phyloP scores from a whole-genome alignment of 2,888 invertebrate species.

The Malthinus seriepunctatus region DNA sequence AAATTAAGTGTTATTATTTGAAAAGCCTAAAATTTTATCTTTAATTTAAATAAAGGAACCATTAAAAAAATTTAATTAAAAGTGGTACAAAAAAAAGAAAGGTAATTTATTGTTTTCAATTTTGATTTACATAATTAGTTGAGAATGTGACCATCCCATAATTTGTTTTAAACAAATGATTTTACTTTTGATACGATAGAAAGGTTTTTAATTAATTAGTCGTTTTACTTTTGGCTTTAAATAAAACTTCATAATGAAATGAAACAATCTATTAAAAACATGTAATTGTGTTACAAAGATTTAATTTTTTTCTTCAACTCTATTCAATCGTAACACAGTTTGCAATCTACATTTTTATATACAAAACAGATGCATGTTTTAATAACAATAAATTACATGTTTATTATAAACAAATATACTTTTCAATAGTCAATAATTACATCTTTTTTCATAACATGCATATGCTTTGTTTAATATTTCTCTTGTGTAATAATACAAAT shows the following conservation, averaged over 20 bases:
- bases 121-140: too few species aligned
- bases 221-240: neutral
- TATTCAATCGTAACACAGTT: constrained; percentile 19
- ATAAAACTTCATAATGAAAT: constrained; percentile 6
- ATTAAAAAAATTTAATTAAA: too few species aligned
- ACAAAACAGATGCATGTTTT: constrained; percentile 27
- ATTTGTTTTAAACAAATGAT: too few species aligned
- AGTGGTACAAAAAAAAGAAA: too few species aligned
- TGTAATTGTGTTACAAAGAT: constrained; percentile 19
- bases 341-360: constrained; percentile 1
- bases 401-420: constrained; percentile 2
- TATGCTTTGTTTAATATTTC: constrained; percentile 18
- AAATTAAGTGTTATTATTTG: too few species aligned
- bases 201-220: neutral
- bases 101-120: too few species aligned
- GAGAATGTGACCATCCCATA: too few species aligned
- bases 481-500: constrained; percentile 16
- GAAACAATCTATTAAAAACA: constrained; percentile 21
- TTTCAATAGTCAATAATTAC: neutral
- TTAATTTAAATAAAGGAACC: too few species aligned
- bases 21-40: too few species aligned
- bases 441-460: constrained; percentile 8
- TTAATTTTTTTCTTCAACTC: constrained; percentile 21
- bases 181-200: neutral
- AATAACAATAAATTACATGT: neutral